Evolutionary conservation across 2,113 vertebrate species (phyloP), one percentile per base, ranked within the genome.

Genomic region (Lutjanus erythropterus): DNA sequence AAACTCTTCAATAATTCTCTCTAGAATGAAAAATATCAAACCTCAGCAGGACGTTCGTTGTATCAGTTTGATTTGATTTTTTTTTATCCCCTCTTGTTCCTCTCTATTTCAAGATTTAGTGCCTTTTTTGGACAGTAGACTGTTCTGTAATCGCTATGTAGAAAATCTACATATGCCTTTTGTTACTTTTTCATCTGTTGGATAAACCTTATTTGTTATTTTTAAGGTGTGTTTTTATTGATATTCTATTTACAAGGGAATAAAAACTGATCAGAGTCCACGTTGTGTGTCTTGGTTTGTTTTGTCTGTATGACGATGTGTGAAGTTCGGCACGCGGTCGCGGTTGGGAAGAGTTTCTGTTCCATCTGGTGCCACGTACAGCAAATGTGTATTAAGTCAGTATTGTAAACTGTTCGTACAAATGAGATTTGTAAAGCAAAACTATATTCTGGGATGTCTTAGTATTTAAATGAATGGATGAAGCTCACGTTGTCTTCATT

Each of bases 51-150:
- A 90, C 55, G 55, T 90, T 89, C 88, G 85, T 92, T 91, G 65
- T 92, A 87, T 93, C 84, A 78, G 73, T 92, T 91, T 87, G 64
- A 96, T 94, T 92, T 96, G 96, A 95, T 96, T 95, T 87, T 77
- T 60, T 95, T 87, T 77, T 60, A 89, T 85, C 94, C 96, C 95
- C 95, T 95, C 94, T 96, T 2, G 31, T 81, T 96, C 95, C 96
- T 95, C 96, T 96, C 96, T 96, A 96, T 97, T 97, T 95, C 96
- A 96, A 96, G 95, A 98, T 98, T 94, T 98, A 99, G 97, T 99
- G 97, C 98, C 98, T 99, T 99, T 94, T 96, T 98, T 99, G 97
- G 97, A 99, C 97, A 95, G 97, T 98, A 98, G 97, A 99, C 97
- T 99, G 97, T 98, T 99, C 96, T 97, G 96, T 98, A 97, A 97